These are phyloP conservation scores for Polietes domitor DNA, from an alignment of 2,888 invertebrate species.

Conservation along the genomic window DNA sequence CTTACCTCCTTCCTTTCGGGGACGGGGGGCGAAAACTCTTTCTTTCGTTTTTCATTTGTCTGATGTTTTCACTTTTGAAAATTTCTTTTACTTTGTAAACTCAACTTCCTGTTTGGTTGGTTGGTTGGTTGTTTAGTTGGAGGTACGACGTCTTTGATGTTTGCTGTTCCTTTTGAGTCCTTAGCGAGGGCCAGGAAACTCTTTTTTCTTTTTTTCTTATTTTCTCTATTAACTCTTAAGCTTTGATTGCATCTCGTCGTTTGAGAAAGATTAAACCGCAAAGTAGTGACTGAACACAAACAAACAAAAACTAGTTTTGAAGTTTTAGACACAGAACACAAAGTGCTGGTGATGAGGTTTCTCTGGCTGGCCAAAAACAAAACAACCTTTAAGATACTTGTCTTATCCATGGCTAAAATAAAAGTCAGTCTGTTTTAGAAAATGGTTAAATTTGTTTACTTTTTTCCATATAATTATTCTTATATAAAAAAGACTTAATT, in stretches of 20 bases:
- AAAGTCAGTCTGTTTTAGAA: too few species aligned
- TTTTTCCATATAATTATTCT: too few species aligned
- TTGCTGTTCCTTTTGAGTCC: background rate
- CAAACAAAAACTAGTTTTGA: background rate
- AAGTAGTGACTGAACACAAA: background rate
- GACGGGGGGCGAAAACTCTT: too few species aligned
- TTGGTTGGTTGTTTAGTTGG: background rate
- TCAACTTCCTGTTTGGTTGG: background rate
- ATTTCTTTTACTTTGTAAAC: background rate
- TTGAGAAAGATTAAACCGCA: background rate
- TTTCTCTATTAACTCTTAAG: conserved; percentile 7
- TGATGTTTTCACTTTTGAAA: background rate
- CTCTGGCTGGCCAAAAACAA: background rate
- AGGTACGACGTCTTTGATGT: conserved; percentile 4
- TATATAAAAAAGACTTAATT: too few species aligned
- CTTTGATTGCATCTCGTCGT: conserved; percentile 11
- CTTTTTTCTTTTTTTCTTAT: background rate
- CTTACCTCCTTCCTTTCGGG: too few species aligned
- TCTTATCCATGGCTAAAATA: too few species aligned
- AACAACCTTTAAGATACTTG: background rate
- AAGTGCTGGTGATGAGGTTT: conserved; percentile 16
- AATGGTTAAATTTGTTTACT: too few species aligned
- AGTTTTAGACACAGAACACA: background rate
- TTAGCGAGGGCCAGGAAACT: background rate
- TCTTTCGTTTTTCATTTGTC: too few species aligned